A percentile compares a stretch with the other conserved stretches of the same genome.
phyloP scores from a whole-genome alignment of 2,797 vertebrate species.

The Protonibea diacanthus region DNA sequence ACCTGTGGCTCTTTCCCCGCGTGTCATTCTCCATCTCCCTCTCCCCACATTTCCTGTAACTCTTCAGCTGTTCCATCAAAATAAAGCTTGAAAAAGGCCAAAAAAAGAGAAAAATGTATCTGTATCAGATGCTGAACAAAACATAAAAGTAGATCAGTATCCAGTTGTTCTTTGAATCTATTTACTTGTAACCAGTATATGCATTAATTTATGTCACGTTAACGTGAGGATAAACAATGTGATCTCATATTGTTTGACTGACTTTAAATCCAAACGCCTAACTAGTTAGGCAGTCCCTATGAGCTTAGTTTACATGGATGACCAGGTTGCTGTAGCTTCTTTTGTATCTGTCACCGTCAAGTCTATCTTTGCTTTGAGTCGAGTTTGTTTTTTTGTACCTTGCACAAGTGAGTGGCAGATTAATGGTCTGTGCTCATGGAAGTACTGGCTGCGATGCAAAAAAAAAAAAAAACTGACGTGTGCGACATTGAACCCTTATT shows the following conservation, averaged over 20 bases:
- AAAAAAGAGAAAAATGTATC: too few relatives aligned
- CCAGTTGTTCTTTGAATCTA: conserved; percentile 29
- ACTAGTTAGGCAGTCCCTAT: too few relatives aligned
- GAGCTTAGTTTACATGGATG: neutral
- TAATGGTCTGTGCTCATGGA: neutral
- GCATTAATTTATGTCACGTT: neutral
- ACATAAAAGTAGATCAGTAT: conserved; percentile 13
- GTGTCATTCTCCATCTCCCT: too few relatives aligned
- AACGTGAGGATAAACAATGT: neutral
- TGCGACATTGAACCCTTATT: neutral
- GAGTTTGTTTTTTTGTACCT: neutral
- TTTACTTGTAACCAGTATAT: neutral
- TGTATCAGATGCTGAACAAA: conserved; percentile 30
- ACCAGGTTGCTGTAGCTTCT: too few relatives aligned
- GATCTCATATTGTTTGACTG: neutral
- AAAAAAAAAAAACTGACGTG: neutral
- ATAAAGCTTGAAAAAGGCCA: too few relatives aligned
- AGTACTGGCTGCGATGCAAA: neutral
- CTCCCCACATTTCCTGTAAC: too few relatives aligned
- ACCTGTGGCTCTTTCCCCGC: too few relatives aligned
- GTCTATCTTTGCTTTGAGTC: neutral
- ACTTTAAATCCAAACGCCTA: neutral
- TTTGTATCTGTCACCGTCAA: neutral
- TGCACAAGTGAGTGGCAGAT: neutral
- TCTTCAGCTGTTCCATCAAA: too few relatives aligned